phyloP scores from a whole-genome alignment of 2,888 invertebrate species.

The Rutpela maculata region DNA sequence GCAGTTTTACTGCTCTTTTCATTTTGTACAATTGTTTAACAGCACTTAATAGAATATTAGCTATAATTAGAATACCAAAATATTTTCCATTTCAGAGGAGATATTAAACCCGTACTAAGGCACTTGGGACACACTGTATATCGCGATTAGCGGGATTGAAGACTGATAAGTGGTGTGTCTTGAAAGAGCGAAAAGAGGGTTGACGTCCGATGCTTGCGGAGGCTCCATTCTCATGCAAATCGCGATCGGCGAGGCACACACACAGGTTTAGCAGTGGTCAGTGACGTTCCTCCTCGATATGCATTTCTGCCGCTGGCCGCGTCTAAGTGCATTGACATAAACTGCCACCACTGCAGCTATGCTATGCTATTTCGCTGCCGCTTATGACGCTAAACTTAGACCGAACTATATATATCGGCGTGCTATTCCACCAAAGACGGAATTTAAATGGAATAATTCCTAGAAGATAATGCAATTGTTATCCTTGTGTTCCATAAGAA shows the following conservation, averaged over 20 bases:
- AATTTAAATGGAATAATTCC: background rate
- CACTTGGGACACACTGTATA: background rate
- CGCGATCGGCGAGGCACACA: constrained; percentile 41
- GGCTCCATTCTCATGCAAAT: constrained; percentile 63
- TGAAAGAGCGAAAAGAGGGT: constrained; percentile 56
- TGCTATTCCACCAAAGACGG: constrained; percentile 40
- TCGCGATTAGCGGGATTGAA: constrained; percentile 36
- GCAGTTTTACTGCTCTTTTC: too few species aligned
- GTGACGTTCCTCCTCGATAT: constrained; percentile 54
- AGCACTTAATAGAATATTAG: too few species aligned
- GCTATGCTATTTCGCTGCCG: constrained; percentile 31
- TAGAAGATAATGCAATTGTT: constrained; percentile 9
- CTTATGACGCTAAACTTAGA: constrained; percentile 43
- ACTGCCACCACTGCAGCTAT: constrained; percentile 2
- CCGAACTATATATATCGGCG: constrained; percentile 24
- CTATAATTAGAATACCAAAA: too few species aligned
- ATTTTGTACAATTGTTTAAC: too few species aligned
- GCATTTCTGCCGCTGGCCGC: constrained; percentile 49
- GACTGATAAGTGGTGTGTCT: constrained; percentile 40
- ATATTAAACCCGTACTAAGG: too few species aligned
- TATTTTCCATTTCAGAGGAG: too few species aligned
- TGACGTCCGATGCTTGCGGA: constrained; percentile 57
- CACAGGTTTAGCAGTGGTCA: constrained; percentile 62
- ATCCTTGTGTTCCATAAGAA: background rate
- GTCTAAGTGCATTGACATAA: constrained; percentile 57